phyloP scores from a whole-genome alignment of 2,113 vertebrate species.

The Martes martes region DNA sequence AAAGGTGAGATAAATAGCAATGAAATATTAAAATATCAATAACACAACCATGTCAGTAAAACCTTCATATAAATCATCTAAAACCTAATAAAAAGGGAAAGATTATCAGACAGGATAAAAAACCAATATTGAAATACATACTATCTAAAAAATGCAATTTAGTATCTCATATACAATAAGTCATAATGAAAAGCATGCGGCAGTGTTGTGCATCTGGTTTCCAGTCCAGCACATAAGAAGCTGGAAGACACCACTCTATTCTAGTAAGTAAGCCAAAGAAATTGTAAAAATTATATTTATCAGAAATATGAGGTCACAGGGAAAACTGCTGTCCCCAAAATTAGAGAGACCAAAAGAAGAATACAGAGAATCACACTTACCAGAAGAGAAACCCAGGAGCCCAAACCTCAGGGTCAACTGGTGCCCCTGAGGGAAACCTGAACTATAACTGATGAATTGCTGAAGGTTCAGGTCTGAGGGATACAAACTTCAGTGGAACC shows the following conservation, averaged over 20 bases:
- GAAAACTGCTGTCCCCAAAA: not conserved
- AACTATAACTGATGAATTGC: not conserved
- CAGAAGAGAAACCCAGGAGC: no score
- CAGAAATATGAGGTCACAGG: not conserved
- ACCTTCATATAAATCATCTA: not conserved
- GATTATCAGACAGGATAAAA: not conserved
- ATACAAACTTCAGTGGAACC: not conserved
- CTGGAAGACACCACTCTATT: not conserved
- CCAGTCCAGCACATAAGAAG: not conserved
- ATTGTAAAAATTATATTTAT: not conserved
- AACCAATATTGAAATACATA: not conserved
- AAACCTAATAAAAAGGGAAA: not conserved
- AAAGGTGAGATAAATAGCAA: not conserved
- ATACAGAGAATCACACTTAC: not conserved
- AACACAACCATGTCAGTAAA: not conserved
- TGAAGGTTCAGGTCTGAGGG: not conserved
- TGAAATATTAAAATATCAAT: not conserved
- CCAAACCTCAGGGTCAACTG: not conserved
- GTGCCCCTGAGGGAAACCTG: not conserved
- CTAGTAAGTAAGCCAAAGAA: not conserved
- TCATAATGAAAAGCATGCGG: not conserved
- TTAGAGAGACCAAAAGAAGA: not conserved
- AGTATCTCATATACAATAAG: not conserved
- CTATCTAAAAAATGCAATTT: not conserved
- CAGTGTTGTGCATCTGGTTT: not conserved